Base-by-base conservation (phyloP, 1,140 invertebrate species). In the Calephelis nemesis region DNA sequence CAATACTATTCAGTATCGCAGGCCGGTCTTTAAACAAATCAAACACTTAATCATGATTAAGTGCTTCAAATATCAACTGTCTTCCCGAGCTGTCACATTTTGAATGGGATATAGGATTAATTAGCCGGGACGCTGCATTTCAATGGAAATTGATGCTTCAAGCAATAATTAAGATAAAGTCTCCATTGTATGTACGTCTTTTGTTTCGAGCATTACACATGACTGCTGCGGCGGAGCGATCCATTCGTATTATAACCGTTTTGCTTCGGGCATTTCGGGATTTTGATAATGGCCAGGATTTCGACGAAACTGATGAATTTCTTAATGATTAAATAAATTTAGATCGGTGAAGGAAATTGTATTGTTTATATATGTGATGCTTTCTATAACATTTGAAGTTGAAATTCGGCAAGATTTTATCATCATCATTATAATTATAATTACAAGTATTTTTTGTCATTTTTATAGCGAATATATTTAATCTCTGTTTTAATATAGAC, bases 151-250 rank as follows among this genome's bases (percentile, higher is more conserved):
- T 30, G 54, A 58, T 39, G 54, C 54, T 58, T 58, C 13, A 60
- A 60, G 58, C 58, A 9, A 60, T 60, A 60, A 60, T 60, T 60
- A 60, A 60, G 58, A 40, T 60, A 39, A 42, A 60, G 30, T 13
- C 58, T 60, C 58, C 12, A 60, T 60, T 60, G 40, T 60, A 60
- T 60, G 58, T 60, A 40, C 40, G 58, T 60, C 39, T 60, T 60
- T 60, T 60, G 58, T 60, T 12, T 39, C 11, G 19, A 7, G 30
- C 54, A 30, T 60, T 40, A 60, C 54, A 60, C 54, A 40, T 60
- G 54, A 60, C 54, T 30, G 54, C 54, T 60, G 54, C 42, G 39
- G 12, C 54, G 39, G 30, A 10, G 54, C 54, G 54, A 60, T 60
- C 30, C 54, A 12, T 60, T 60, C 30, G 19, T 12, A 60, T 60